These are phyloP conservation scores for Osmerus mordax DNA, from an alignment of 2,113 vertebrate species.

Conservation along the genomic window DNA sequence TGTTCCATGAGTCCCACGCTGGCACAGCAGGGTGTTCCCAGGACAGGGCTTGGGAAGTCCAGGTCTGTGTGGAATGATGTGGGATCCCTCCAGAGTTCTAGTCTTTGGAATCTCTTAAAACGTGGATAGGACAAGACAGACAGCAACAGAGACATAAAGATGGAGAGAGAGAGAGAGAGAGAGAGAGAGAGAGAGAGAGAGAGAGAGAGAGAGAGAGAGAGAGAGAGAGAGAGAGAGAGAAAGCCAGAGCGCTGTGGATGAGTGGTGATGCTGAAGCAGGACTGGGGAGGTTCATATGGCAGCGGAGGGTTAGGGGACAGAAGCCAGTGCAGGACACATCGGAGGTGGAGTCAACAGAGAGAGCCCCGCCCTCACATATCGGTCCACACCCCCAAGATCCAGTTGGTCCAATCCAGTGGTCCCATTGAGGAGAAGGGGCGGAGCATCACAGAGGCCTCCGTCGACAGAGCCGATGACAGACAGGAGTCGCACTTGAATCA, in stretches of 20 bases:
- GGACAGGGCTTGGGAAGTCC: constrained; percentile 18
- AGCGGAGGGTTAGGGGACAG: constrained; percentile 23
- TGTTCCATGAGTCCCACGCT: constrained; percentile 4
- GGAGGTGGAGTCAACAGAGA: constrained; percentile 17
- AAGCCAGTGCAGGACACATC: constrained; percentile 7
- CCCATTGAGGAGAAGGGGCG: constrained; percentile 11
- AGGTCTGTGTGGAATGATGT: constrained; percentile 1
- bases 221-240: not conserved
- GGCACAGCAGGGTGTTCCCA: constrained; percentile 16
- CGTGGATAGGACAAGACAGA: not conserved
- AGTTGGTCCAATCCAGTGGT: constrained; percentile 17
- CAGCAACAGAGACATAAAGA: constrained; percentile 2
- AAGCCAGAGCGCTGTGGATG: constrained; percentile 25
- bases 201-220: not conserved
- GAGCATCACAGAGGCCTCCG: not conserved
- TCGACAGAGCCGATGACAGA: not conserved
- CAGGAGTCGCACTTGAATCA: not conserved
- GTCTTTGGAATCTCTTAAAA: constrained; percentile 50
- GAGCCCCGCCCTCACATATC: constrained; percentile 25
- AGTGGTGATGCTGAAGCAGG: constrained; percentile 32
- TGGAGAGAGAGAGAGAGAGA: not conserved
- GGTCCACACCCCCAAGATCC: constrained; percentile 15
- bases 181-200: not conserved
- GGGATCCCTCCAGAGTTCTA: constrained; percentile 31
- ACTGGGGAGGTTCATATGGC: constrained; percentile 19